These are phyloP conservation scores for Girardia tigrina DNA, from an alignment of 2,888 invertebrate species.

Conservation along the genomic window DNA sequence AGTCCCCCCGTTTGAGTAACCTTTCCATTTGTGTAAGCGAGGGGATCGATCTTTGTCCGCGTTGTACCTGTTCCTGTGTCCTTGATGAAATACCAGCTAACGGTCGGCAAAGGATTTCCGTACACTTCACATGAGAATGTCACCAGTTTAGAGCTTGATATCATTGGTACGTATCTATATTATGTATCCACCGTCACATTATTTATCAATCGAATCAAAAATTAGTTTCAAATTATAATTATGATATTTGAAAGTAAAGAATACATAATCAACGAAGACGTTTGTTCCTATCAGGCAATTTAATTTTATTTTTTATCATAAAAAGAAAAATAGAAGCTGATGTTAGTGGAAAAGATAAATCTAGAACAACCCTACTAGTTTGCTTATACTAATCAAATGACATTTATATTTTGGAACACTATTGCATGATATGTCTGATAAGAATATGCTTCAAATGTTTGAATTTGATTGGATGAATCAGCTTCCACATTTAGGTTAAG, in stretches of 20 bases:
- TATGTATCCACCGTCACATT: background rate
- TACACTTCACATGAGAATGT: background rate
- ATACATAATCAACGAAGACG: background rate
- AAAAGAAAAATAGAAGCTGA: too few species aligned
- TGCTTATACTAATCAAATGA: too few species aligned
- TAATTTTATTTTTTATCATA: too few species aligned
- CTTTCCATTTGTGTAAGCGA: background rate
- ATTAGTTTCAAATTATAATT: background rate
- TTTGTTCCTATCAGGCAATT: too few species aligned
- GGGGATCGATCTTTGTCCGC: slow-evolving; percentile 10
- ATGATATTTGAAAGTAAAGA: background rate
- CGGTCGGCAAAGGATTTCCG: background rate
- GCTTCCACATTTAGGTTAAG: too few species aligned
- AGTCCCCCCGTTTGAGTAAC: background rate
- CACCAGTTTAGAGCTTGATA: background rate
- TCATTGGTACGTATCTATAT: background rate
- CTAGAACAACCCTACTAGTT: too few species aligned
- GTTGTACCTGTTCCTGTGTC: background rate
- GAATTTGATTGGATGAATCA: too few species aligned
- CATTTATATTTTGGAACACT: too few species aligned
- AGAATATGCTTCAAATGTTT: too few species aligned
- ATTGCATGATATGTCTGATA: too few species aligned
- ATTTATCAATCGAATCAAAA: background rate
- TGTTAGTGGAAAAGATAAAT: too few species aligned
- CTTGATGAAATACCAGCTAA: background rate